These are phyloP conservation scores for Ochropleura leucogaster DNA, from an alignment of 2,888 invertebrate species.

Conservation along the genomic window DNA sequence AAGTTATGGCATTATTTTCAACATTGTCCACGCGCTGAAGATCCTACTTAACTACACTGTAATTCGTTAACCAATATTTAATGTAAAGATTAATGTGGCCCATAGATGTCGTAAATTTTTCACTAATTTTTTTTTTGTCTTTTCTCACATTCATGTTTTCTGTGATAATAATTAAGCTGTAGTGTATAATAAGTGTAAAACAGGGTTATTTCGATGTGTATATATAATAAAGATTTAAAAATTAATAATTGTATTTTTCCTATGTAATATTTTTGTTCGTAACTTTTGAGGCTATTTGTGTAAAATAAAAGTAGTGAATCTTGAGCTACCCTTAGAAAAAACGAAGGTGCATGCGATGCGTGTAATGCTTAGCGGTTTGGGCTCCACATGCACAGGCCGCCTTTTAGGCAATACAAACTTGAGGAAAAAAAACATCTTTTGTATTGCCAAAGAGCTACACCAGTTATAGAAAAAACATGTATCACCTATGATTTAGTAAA, in stretches of 20 bases:
- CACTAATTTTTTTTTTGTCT: too few species aligned
- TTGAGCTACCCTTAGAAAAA: not conserved
- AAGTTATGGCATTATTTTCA: not conserved
- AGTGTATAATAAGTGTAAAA: not conserved
- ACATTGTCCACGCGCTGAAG: not conserved
- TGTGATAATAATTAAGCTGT: conserved; percentile 40
- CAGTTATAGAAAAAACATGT: too few species aligned
- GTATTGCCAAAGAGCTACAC: too few species aligned
- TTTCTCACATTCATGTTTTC: conserved; percentile 19
- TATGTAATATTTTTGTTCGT: not conserved
- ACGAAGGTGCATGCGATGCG: not conserved
- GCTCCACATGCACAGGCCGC: not conserved
- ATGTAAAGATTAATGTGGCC: not conserved
- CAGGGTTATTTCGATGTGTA: conserved; percentile 17
- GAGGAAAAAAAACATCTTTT: too few species aligned
- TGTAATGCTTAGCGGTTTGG: too few species aligned
- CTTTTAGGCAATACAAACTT: too few species aligned
- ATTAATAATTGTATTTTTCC: not conserved
- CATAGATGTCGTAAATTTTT: not conserved
- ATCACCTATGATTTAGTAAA: too few species aligned
- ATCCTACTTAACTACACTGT: not conserved
- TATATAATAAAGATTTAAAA: conserved; percentile 18
- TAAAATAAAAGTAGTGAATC: not conserved
- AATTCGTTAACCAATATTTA: not conserved
- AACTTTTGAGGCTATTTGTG: not conserved